phyloP scores from a whole-genome alignment of 2,797 vertebrate genomes.

The Pipistrellus pipistrellus region DNA sequence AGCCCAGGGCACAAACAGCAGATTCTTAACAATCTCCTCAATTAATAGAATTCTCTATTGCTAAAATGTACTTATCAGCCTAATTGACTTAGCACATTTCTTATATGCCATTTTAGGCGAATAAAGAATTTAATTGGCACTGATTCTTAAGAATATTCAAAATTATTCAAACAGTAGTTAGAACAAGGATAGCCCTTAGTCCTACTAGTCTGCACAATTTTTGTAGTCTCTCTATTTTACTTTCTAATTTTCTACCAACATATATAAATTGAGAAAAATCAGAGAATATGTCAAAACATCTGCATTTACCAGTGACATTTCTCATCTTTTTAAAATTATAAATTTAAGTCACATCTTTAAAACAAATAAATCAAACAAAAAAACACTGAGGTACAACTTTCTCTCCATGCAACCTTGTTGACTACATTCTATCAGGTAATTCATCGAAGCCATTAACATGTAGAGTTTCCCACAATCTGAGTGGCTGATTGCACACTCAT shows the following conservation, averaged over 20 bases:
- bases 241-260: not conserved
- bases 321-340: not conserved
- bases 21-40: not conserved
- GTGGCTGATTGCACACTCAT: not conserved
- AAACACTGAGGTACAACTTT: not conserved
- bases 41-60: not conserved
- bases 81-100: not conserved
- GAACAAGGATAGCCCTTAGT: not conserved
- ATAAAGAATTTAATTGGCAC: not conserved
- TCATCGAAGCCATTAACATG: not conserved
- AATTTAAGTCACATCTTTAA: not conserved
- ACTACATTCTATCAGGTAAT: not conserved
- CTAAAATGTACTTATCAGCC: not conserved
- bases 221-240: not conserved
- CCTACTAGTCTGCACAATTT: not conserved
- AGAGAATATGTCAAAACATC: not conserved
- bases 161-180: not conserved
- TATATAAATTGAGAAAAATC: slow-evolving; percentile 23
- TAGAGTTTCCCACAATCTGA: not conserved
- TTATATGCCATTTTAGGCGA: not conserved
- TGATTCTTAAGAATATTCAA: not conserved
- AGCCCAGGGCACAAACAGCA: not conserved
- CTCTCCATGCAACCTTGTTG: not conserved
- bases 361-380: no score
- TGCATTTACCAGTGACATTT: not conserved